Evolutionary conservation across 2,888 invertebrate genomes (phyloP).

Genomic region (Himalopsyche kuldschensis): DNA sequence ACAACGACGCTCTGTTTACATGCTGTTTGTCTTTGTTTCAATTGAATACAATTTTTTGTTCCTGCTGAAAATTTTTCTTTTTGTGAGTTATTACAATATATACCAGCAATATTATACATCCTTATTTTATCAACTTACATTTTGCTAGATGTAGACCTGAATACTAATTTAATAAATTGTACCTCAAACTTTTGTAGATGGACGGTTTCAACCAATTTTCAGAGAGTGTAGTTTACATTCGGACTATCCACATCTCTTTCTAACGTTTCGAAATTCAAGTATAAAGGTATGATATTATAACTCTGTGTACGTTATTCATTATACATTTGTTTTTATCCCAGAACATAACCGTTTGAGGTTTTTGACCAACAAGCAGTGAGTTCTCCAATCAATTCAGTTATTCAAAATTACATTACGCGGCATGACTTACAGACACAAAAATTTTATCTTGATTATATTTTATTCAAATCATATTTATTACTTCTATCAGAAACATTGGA

Average conservation of each 20-base stretch:
- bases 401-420: not conserved
- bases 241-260: slow-evolving; percentile 68
- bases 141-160: no score
- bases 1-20: no score
- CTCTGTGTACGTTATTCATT: not conserved
- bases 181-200: slow-evolving; percentile 59
- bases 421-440: not conserved
- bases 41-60: no score
- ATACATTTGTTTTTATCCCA: no score
- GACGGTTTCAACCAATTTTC: slow-evolving; percentile 75
- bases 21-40: no score
- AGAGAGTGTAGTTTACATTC: slow-evolving; percentile 71
- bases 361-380: not conserved
- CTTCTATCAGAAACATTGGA: not conserved
- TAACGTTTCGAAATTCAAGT: slow-evolving; percentile 75
- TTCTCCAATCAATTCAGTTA: not conserved
- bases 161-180: not conserved
- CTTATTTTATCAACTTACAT: no score
- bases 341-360: not conserved
- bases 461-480: not conserved
- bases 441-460: not conserved
- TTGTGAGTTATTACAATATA: no score
- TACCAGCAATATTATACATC: no score
- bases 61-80: no score
- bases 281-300: slow-evolving; percentile 62